These are phyloP conservation scores for Opisthocomus hoazin DNA, from an alignment of 2,113 vertebrate species.

Conservation along the genomic window DNA sequence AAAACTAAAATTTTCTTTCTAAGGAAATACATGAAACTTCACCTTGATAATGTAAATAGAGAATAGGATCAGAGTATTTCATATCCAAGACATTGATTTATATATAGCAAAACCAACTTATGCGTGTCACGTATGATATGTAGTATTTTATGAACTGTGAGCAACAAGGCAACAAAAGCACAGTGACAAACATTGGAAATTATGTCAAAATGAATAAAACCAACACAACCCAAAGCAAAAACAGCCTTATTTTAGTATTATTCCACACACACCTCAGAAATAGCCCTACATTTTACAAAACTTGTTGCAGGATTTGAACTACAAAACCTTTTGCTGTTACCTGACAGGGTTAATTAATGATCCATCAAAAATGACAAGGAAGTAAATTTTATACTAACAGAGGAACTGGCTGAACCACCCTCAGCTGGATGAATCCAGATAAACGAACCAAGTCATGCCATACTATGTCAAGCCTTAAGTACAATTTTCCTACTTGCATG, in stretches of 20 bases:
- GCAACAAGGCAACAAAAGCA: not conserved
- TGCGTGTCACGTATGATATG: not conserved
- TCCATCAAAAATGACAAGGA: not conserved
- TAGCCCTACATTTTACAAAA: not conserved
- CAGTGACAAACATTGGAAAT: not conserved
- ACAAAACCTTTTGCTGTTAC: not conserved
- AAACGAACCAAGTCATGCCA: not conserved
- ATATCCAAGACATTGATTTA: not conserved
- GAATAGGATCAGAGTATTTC: not conserved
- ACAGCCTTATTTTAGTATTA: not conserved
- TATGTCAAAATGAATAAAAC: not conserved
- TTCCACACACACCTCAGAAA: not conserved
- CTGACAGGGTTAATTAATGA: conserved; percentile 16
- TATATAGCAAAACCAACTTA: not conserved
- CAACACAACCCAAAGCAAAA: not conserved
- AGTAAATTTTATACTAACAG: conserved; percentile 10
- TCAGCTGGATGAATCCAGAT: conserved; percentile 6
- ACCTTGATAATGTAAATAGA: not conserved
- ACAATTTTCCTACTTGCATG: conserved; percentile 40
- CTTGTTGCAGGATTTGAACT: conserved; percentile 11
- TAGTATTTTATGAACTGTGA: not conserved
- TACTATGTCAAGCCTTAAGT: not conserved
- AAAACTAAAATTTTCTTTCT: not conserved
- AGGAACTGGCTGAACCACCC: conserved; percentile 4
- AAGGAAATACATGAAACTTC: not conserved